Conservation (phyloP, 2,113 vertebrate genomes). For the Eublepharis macularius region DNA sequence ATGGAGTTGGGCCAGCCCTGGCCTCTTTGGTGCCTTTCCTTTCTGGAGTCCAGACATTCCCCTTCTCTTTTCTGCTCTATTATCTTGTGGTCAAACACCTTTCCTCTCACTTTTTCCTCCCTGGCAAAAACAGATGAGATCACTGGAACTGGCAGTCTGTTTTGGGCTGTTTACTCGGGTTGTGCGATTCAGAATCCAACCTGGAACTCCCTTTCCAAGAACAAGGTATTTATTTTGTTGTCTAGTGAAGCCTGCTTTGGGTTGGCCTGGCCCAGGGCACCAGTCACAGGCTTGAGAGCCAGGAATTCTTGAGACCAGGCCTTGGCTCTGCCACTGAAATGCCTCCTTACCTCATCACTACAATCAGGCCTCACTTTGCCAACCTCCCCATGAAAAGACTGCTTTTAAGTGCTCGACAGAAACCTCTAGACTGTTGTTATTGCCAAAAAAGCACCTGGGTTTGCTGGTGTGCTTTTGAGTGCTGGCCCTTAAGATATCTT, state of each 20-base stretch:
- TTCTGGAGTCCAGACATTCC: not conserved
- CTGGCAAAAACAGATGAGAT: conserved; percentile 38
- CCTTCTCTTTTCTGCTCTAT: not conserved
- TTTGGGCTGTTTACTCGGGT: conserved; percentile 34
- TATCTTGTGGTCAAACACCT: not conserved
- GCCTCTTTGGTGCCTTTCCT: too few species aligned
- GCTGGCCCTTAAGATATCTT: too few species aligned
- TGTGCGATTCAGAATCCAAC: conserved; percentile 16
- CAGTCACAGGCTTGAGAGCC: not conserved
- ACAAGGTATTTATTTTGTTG: conserved; percentile 20
- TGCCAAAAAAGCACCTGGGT: too few species aligned
- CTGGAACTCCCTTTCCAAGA: conserved; percentile 21
- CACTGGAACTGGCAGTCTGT: conserved; percentile 18
- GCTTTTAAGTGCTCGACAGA: too few species aligned
- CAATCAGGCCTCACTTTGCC: too few species aligned
- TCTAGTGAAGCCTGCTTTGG: not conserved
- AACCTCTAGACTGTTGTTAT: too few species aligned
- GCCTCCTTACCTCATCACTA: too few species aligned
- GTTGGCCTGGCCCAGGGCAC: not conserved
- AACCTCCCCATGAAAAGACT: too few species aligned
- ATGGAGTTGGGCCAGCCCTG: too few species aligned
- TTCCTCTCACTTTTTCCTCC: conserved; percentile 24
- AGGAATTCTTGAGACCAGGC: not conserved
- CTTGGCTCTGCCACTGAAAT: too few species aligned
- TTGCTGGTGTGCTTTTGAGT: too few species aligned